A percentile compares a stretch with the other conserved stretches of the same genome.
phyloP scores from a whole-genome alignment of 35 echinoderm and acorn worm genomes.

The Ophioderma brevispina region DNA sequence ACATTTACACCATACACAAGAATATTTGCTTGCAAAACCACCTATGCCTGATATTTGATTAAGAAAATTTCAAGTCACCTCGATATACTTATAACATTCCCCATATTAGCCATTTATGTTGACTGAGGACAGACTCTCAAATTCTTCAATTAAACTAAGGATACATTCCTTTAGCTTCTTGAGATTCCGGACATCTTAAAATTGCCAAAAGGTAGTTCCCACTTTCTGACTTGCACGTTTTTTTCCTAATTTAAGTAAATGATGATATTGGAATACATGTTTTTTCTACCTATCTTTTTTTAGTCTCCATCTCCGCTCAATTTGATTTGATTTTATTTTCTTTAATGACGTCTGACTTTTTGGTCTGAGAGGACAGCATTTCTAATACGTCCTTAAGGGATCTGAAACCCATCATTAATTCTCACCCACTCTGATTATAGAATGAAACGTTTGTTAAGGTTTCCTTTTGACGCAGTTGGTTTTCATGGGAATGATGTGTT shows the following conservation, averaged over 20 bases:
- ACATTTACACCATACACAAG: conserved; percentile 68
- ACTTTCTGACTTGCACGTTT: conserved; percentile 53
- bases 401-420: background rate
- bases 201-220: conserved; percentile 72
- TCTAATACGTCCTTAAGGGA: background rate
- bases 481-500: conserved; percentile 24
- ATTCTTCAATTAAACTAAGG: conserved; percentile 44
- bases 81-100: conserved; percentile 1
- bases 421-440: background rate
- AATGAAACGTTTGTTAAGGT: conserved; percentile 4
- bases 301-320: conserved; percentile 72
- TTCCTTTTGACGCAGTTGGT: background rate
- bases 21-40: conserved; percentile 45
- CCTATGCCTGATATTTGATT: conserved; percentile 64
- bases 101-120: conserved; percentile 1
- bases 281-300: conserved; percentile 51
- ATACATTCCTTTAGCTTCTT: conserved; percentile 38
- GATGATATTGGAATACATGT: conserved; percentile 46
- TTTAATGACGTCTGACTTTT: background rate
- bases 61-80: conserved; percentile 28
- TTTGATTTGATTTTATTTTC: conserved; percentile 42
- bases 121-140: background rate
- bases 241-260: conserved; percentile 47
- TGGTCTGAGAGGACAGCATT: background rate
- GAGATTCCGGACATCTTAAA: conserved; percentile 57